Evolutionary conservation across 2,888 invertebrate species (phyloP).

Genomic region (Gastrophysa polygoni): DNA sequence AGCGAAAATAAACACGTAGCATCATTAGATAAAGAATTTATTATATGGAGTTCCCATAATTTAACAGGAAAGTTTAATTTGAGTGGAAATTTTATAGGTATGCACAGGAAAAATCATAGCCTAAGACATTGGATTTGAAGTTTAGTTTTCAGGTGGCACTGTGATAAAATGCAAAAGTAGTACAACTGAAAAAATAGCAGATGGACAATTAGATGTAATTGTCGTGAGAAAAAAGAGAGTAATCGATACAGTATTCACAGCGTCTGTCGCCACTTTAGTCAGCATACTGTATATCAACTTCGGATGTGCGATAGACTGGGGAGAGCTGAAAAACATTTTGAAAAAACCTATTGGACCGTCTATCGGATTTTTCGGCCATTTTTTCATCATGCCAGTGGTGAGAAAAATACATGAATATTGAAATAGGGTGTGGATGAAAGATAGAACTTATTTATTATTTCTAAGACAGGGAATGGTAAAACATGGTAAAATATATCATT

Average conservation of each 20-base stretch:
- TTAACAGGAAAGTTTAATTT: slow-evolving; percentile 48
- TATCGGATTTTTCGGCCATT: slow-evolving; percentile 81
- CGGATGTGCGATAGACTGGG: slow-evolving; percentile 85
- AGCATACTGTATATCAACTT: slow-evolving; percentile 88
- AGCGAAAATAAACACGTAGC: slow-evolving; percentile 40
- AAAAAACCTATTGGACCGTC: slow-evolving; percentile 76
- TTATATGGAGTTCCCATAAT: slow-evolving; percentile 25
- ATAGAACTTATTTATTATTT: no score
- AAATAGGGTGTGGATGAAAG: background rate
- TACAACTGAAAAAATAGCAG: slow-evolving; percentile 23
- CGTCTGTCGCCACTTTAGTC: slow-evolving; percentile 76
- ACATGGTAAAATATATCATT: no score
- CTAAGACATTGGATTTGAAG: background rate
- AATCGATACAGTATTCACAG: slow-evolving; percentile 76
- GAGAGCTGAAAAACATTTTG: slow-evolving; percentile 68
- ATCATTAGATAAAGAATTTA: slow-evolving; percentile 35
- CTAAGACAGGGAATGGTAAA: no score
- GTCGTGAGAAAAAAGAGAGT: slow-evolving; percentile 59
- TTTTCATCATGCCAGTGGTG: slow-evolving; percentile 85
- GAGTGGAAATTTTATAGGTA: slow-evolving; percentile 54
- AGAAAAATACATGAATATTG: slow-evolving; percentile 46
- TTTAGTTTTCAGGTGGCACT: slow-evolving; percentile 46
- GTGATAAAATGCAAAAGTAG: slow-evolving; percentile 41
- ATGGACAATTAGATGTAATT: slow-evolving; percentile 44
- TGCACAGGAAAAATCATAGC: no score